Evolutionary conservation across 2,113 vertebrate genomes (phyloP).

Genomic region (Bombycilla garrulus): DNA sequence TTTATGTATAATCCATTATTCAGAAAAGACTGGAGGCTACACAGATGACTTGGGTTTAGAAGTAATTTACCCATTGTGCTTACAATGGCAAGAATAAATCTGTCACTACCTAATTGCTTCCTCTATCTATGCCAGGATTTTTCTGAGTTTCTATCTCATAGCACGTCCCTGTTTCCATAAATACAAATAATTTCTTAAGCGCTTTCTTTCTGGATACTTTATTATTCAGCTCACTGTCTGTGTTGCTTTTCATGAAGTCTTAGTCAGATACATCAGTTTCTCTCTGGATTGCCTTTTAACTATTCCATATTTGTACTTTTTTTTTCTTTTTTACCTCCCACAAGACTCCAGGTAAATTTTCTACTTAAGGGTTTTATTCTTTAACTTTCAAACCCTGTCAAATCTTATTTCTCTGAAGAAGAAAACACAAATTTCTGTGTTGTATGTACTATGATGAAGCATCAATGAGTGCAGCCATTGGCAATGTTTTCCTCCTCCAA

Average conservation of each 20-base stretch:
- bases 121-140: conserved; percentile 9
- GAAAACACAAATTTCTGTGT: neutral
- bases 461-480: neutral
- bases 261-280: conserved; percentile 55
- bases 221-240: conserved; percentile 51
- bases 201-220: conserved; percentile 4
- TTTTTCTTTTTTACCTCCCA: neutral
- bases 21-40: neutral
- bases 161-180: neutral
- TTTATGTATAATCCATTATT: neutral
- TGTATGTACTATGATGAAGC: neutral
- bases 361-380: neutral
- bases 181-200: conserved; percentile 57
- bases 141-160: conserved; percentile 27
- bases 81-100: conserved; percentile 8
- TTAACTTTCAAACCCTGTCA: neutral
- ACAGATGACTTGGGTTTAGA: neutral
- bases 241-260: conserved; percentile 48
- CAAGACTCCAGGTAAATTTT: neutral
- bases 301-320: neutral
- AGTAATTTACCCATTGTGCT: neutral
- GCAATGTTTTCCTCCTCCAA: neutral
- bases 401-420: neutral
- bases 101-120: conserved; percentile 1
- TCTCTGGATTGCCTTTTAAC: conserved; percentile 30